These are phyloP conservation scores for Onychorhynchus coronatus DNA, from an alignment of 2,113 vertebrate genomes.

Conservation along the genomic window DNA sequence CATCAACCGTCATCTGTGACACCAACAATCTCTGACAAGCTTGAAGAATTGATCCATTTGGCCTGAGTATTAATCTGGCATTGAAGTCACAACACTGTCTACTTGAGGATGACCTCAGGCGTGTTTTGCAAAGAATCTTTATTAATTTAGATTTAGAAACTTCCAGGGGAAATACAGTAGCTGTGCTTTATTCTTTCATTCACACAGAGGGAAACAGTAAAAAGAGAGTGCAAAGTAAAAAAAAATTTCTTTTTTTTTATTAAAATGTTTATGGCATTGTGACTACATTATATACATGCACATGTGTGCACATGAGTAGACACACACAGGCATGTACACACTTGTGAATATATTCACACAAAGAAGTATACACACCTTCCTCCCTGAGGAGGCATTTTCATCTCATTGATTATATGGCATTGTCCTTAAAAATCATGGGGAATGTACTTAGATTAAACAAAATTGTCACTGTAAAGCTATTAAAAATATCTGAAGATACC, in stretches of 20 bases:
- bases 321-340: fast-evolving
- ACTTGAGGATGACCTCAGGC: background rate
- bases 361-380: background rate
- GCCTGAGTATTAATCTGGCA: background rate
- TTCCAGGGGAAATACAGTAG: background rate
- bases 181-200: background rate
- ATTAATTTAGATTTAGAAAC: background rate
- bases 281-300: background rate
- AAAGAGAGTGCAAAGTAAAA: background rate
- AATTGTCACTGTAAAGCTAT: background rate
- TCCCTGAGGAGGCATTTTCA: background rate
- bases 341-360: background rate
- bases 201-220: background rate
- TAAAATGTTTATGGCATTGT: background rate
- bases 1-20: background rate
- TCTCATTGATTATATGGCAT: background rate
- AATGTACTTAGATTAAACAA: background rate
- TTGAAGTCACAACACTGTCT: background rate
- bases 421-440: background rate
- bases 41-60: background rate
- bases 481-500: background rate
- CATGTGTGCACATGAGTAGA: background rate
- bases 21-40: background rate
- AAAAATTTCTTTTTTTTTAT: background rate
- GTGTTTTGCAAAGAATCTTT: background rate